Conservation (phyloP, 2,888 invertebrate species). For the Phyllotreta cruciferae region DNA sequence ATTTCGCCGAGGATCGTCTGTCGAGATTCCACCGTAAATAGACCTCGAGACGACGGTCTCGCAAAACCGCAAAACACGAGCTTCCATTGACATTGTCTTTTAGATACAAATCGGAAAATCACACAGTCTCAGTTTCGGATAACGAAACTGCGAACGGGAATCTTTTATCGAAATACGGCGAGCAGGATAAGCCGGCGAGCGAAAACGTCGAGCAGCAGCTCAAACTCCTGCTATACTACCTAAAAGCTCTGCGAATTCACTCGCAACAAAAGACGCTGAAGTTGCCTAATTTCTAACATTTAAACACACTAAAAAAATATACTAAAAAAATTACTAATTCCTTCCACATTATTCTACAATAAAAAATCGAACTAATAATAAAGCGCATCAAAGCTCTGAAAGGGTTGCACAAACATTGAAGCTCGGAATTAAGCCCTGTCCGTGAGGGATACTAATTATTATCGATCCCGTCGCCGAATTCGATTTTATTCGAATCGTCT, state of each 20-base stretch:
- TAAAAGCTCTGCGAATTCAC: too few relatives aligned
- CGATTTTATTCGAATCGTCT: constrained; percentile 36
- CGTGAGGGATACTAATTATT: constrained; percentile 41
- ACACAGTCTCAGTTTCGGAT: constrained; percentile 7
- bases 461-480: constrained; percentile 35
- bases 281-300: too few relatives aligned
- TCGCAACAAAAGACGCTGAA: too few relatives aligned
- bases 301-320: too few relatives aligned
- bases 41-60: constrained; percentile 7
- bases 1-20: constrained; percentile 17
- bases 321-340: too few relatives aligned
- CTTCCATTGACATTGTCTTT: constrained; percentile 21
- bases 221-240: background rate
- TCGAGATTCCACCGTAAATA: constrained; percentile 15
- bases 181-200: background rate
- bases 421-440: constrained; percentile 38
- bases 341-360: too few relatives aligned
- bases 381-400: constrained; percentile 4
- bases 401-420: constrained; percentile 40
- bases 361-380: too few relatives aligned
- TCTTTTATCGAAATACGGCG: constrained; percentile 18
- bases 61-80: constrained; percentile 19
- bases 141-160: constrained; percentile 16
- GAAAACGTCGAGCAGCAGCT: background rate
- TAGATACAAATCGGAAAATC: constrained; percentile 24